A percentile compares a stretch with the other conserved stretches of the same genome.
phyloP scores from a whole-genome alignment of 2,888 invertebrate species.

The Sarcophaga variegata region DNA sequence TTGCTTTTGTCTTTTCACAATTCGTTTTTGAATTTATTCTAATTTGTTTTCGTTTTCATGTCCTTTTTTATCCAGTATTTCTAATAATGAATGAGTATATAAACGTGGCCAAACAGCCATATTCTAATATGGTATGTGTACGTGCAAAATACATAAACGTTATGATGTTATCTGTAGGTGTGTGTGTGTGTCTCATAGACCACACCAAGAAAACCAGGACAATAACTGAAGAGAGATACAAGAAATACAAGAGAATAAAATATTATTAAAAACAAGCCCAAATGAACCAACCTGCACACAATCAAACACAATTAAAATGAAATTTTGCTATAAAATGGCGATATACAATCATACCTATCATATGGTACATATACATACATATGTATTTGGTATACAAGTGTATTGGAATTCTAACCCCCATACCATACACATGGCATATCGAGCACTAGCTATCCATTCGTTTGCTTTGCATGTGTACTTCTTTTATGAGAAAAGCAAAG shows the following conservation, averaged over 20 bases:
- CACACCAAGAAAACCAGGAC: conserved; percentile 64
- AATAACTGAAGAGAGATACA: conserved; percentile 60
- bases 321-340: background rate
- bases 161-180: background rate
- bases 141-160: background rate
- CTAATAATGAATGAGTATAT: conserved; percentile 79
- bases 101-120: conserved; percentile 73
- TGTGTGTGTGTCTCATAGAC: conserved; percentile 44
- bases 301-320: background rate
- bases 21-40: conserved; percentile 71
- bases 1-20: conserved; percentile 62
- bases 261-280: conserved; percentile 68
- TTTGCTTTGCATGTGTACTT: no score
- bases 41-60: conserved; percentile 65
- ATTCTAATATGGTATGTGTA: conserved; percentile 3
- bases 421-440: no score
- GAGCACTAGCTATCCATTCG: no score
- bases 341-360: background rate
- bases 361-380: background rate
- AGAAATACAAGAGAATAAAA: conserved; percentile 48
- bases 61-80: conserved; percentile 54
- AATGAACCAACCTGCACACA: conserved; percentile 27
- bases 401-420: background rate
- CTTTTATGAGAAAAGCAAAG: conserved; percentile 19
- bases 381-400: background rate